Evolutionary conservation across 2,113 vertebrate genomes (phyloP), one percentile per base, ranked within the genome.

Genomic region (Montifringilla adamsi): DNA sequence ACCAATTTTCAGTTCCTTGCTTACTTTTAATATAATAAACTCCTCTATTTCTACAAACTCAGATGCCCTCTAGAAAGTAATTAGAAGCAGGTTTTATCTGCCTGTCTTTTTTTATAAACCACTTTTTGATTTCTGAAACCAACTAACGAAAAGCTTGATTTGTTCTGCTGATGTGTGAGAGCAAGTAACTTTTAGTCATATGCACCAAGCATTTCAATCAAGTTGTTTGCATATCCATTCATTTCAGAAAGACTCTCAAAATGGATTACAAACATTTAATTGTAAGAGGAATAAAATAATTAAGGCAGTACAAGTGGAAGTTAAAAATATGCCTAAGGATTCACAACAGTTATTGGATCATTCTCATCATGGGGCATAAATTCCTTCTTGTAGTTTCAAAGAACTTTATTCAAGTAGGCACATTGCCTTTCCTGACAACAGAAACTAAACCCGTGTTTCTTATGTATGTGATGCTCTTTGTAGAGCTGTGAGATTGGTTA

Each of bases 351-450:
- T 94, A 91, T 94, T 93, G 96, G 93, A 95, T 98, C 95, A 44
- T 96, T 96, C 92, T 93, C 94, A 97, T 97, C 94, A 89, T 63
- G 84, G 79, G 89, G 91, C 80, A 86, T 93, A 96, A 94, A 96
- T 77, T 78, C 93, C 93, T 92, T 92, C 94, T 96, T 95, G 85
- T 84, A 80, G 80, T 97, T 98, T 97, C 96, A 97, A 98, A 98
- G 95, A 82, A 96, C 84, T 97, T 93, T 92, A 94, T 96, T 97
- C 84, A 89, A 94, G 91, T 90, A 67, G 87, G 60, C 84, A 91
- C 69, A 50, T 56, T 95, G 81, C 90, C 93, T 97, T 97, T 96
- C 69, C 31, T 86, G 94, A 93, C 84, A 97, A 94, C 96, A 95
- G 92, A 96, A 93, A 95, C 87, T 35, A 97, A 96, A 92, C 58